phyloP scores from a whole-genome alignment of 2,888 invertebrate species.

The Piscicola geometra region DNA sequence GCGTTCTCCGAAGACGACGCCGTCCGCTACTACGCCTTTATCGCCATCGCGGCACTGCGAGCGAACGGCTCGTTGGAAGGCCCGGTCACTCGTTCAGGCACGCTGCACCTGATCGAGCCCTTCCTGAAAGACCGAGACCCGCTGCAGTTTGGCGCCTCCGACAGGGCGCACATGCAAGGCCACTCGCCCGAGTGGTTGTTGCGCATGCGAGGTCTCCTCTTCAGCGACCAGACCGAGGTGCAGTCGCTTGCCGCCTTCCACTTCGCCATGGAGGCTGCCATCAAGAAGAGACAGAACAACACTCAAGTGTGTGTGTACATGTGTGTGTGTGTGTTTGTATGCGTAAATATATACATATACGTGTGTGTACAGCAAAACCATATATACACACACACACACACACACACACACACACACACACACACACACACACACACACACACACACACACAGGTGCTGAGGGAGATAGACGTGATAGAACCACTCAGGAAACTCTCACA shows the following conservation, averaged over 20 bases:
- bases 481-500: conserved; percentile 84
- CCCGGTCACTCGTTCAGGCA: conserved; percentile 90
- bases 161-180: conserved; percentile 82
- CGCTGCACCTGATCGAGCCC: conserved; percentile 89
- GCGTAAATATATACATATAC: not conserved
- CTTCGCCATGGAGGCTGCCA: conserved; percentile 96
- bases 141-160: conserved; percentile 75
- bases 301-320: conserved; percentile 39
- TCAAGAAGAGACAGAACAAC: conserved; percentile 68
- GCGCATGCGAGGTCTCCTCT: conserved; percentile 84
- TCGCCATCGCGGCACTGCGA: conserved; percentile 91
- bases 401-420: not conserved
- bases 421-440: conserved; percentile 1
- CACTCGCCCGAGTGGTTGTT: conserved; percentile 92
- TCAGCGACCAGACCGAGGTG: conserved; percentile 90
- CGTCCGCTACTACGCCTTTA: conserved; percentile 81
- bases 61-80: conserved; percentile 97
- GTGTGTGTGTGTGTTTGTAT: conserved; percentile 9
- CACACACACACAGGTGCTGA: conserved; percentile 64
- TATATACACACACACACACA: not conserved
- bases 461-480: conserved; percentile 89
- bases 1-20: conserved; percentile 92
- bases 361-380: not conserved
- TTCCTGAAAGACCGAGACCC: conserved; percentile 92
- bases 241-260: conserved; percentile 94